Conservation (phyloP, 2,797 vertebrate genomes). For the Enteromius unitaeniatus region DNA sequence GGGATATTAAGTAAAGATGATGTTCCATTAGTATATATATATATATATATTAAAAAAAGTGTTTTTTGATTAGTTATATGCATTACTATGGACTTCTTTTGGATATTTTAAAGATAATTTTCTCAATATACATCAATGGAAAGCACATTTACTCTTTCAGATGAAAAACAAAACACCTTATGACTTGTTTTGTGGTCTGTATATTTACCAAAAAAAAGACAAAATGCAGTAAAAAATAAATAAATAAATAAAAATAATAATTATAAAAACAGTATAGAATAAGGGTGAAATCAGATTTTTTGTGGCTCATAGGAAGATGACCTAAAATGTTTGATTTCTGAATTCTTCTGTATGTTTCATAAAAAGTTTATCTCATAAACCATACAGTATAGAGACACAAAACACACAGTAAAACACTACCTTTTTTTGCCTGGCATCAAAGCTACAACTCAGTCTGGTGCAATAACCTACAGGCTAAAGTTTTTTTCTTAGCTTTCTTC, state of each 20-base stretch:
- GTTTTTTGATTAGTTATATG: too few species aligned
- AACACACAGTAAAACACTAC: constrained; percentile 2
- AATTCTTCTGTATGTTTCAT: not conserved
- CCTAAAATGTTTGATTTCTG: not conserved
- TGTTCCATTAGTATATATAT: too few species aligned
- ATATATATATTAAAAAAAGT: too few species aligned
- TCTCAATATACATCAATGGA: too few species aligned
- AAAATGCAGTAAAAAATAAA: too few species aligned
- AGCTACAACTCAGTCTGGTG: constrained; percentile 39
- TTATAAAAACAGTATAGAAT: not conserved
- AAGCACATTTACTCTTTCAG: too few species aligned
- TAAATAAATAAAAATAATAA: too few species aligned
- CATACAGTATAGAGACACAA: not conserved
- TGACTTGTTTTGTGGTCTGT: not conserved
- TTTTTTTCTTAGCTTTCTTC: constrained; percentile 18
- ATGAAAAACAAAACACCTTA: too few species aligned
- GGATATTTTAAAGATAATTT: not conserved
- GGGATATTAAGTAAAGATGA: too few species aligned
- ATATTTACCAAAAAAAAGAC: too few species aligned
- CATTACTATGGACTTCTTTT: too few species aligned
- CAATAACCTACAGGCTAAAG: constrained; percentile 48
- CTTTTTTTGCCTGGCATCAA: constrained; percentile 2
- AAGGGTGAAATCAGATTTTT: not conserved
- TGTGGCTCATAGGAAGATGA: not conserved
- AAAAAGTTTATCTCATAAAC: not conserved